These are phyloP conservation scores for Brotogeris chrysoptera DNA, from an alignment of 2,797 vertebrate species.

Conservation along the genomic window DNA sequence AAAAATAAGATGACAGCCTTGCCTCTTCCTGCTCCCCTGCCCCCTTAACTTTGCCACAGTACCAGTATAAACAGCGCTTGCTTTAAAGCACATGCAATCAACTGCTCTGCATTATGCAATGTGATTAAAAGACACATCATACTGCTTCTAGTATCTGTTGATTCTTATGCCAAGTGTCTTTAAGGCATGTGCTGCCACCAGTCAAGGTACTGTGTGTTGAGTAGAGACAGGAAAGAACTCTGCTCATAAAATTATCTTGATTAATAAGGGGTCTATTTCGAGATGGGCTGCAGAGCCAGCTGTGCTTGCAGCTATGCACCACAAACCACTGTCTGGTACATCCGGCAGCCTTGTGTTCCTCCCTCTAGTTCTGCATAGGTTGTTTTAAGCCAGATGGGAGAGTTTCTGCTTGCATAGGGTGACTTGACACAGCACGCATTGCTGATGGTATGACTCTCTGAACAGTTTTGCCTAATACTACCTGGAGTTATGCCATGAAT, in stretches of 20 bases:
- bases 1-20: background rate
- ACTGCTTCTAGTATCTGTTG: background rate
- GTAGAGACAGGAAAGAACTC: background rate
- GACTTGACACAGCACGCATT: fast-evolving
- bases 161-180: background rate
- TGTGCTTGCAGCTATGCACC: background rate
- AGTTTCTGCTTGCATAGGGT: background rate
- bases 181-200: background rate
- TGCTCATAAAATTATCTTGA: background rate
- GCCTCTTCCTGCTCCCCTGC: background rate
- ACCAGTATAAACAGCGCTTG: background rate
- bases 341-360: background rate
- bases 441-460: fast-evolving
- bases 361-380: background rate
- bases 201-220: background rate
- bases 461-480: background rate
- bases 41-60: background rate
- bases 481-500: background rate
- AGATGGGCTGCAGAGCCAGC: background rate
- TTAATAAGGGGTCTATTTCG: background rate
- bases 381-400: background rate
- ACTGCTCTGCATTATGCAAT: background rate
- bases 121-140: background rate
- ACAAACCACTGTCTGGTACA: background rate
- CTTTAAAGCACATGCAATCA: background rate